Evolutionary conservation across 2,888 invertebrate genomes (phyloP), one percentile per base, ranked within the genome.

Genomic region (Leptura quadrifasciata): DNA sequence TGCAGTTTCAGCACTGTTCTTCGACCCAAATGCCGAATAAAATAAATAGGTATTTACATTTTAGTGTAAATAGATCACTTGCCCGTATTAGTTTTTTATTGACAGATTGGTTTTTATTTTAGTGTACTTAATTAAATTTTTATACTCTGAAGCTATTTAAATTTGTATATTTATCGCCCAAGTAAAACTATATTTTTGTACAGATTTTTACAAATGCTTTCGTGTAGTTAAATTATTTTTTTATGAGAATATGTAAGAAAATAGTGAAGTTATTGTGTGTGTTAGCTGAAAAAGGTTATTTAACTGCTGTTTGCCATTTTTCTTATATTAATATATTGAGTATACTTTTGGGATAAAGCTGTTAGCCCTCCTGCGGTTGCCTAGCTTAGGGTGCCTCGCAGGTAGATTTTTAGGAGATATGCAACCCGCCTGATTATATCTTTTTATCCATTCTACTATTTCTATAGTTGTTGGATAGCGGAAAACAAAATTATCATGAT

Each of bases 1-100:
- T 90, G 98, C 99, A 0, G 89, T 97, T 74, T 97, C 97, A 79
- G 97, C 98, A 6, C 91, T 99, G 68, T 93, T 98, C 88, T 93
- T 97, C 83, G 95, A 94, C 74, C 96, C 97, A 21, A 92, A 93
- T 60, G 76, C 81, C 5, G 68, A 76, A 54, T 80, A 74, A 31
- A 35, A 35, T 35, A 65, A 63, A 39, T 63, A 63, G 63, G 18
- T 63, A 31, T 63, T 57, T 57, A 57, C 10, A 18, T 57, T 20
- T 6, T 57, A 20, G 57, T 57, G 57, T 57, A 57, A 57, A 57
- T 57, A 57, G 57, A 57, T 57, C 21, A 57, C 57, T 61, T 35
- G 27, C 12, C 35, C 17, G 35, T 17, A 61, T 61, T 61, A 61
- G 17, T 61, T 27, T 61, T n/a, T 61, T 35, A 35, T 17, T 31